phyloP scores from a whole-genome alignment of 2,888 invertebrate species.

The Oscheius sp. region DNA sequence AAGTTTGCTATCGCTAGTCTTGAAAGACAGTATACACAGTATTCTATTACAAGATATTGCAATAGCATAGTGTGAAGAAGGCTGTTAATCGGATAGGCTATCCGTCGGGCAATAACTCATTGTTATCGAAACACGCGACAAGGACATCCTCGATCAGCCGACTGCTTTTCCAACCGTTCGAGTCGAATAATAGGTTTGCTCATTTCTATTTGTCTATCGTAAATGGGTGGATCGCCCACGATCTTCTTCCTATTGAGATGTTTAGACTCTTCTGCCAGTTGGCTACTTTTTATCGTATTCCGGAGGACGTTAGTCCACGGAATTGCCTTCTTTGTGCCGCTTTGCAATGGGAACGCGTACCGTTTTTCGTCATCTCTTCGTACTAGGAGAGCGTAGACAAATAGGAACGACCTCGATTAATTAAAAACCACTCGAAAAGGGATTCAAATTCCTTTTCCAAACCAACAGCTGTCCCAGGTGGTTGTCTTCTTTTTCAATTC shows the following conservation, averaged over 20 bases:
- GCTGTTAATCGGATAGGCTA: conserved; percentile 24
- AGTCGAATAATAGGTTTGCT: too few species aligned
- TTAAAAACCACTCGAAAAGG: background rate
- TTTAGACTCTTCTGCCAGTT: too few species aligned
- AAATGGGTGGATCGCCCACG: too few species aligned
- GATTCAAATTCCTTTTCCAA: background rate
- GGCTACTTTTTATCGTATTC: too few species aligned
- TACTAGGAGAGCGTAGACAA: background rate
- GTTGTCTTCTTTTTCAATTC: background rate
- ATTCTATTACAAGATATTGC: too few species aligned
- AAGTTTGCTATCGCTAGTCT: too few species aligned
- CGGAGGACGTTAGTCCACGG: too few species aligned
- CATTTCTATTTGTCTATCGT: too few species aligned
- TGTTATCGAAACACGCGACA: conserved; percentile 26
- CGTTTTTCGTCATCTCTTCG: background rate
- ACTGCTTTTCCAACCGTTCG: too few species aligned
- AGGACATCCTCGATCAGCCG: conserved; percentile 13
- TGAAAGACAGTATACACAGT: too few species aligned
- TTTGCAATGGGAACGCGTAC: too few species aligned
- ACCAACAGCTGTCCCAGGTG: background rate
- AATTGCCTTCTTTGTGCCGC: background rate
- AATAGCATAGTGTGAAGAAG: background rate
- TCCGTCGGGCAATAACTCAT: conserved; percentile 20
- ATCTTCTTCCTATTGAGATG: too few species aligned
- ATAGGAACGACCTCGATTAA: background rate